These are phyloP conservation scores for Pogonomyrmex californicus DNA, from an alignment of 1,140 invertebrate genomes.

Conservation along the genomic window DNA sequence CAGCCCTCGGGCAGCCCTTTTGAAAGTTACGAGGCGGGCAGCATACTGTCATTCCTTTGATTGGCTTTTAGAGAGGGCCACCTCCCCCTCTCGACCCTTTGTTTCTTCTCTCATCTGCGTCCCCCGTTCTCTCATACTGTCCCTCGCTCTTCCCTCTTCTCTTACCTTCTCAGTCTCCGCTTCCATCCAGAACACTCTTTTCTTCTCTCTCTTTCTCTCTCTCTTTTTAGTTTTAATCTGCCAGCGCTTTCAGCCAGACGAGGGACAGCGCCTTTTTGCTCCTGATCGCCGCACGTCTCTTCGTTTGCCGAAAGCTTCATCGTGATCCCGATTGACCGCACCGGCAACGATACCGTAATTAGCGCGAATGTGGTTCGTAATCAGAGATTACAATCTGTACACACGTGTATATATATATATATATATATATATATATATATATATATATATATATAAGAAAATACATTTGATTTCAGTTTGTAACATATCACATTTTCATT, in stretches of 20 bases:
- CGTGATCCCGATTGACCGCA: slow-evolving; percentile 47
- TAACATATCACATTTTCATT: neutral
- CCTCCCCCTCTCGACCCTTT: slow-evolving; percentile 65
- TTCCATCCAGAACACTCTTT: slow-evolving; percentile 63
- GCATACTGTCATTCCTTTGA: slow-evolving; percentile 83
- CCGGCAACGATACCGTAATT: slow-evolving; percentile 46
- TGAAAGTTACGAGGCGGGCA: slow-evolving; percentile 82
- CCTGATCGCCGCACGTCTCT: slow-evolving; percentile 34
- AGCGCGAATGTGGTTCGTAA: slow-evolving; percentile 1
- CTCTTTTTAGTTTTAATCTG: slow-evolving; percentile 75
- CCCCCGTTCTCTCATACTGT: slow-evolving; percentile 49
- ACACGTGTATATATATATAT: no score
- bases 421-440: no score
- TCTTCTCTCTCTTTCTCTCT: slow-evolving; percentile 59
- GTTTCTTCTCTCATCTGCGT: slow-evolving; percentile 66
- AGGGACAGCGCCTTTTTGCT: slow-evolving; percentile 72
- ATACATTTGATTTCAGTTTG: neutral
- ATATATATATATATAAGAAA: neutral
- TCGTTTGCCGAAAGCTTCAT: slow-evolving; percentile 59
- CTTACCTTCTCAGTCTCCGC: neutral
- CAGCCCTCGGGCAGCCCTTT: slow-evolving; percentile 78
- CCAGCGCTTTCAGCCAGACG: slow-evolving; percentile 62
- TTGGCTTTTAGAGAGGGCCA: slow-evolving; percentile 81
- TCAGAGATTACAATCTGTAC: neutral
- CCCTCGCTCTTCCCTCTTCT: slow-evolving; percentile 24